Base-by-base conservation (phyloP, 2,113 vertebrate genomes). In the Penelope pileata region DNA sequence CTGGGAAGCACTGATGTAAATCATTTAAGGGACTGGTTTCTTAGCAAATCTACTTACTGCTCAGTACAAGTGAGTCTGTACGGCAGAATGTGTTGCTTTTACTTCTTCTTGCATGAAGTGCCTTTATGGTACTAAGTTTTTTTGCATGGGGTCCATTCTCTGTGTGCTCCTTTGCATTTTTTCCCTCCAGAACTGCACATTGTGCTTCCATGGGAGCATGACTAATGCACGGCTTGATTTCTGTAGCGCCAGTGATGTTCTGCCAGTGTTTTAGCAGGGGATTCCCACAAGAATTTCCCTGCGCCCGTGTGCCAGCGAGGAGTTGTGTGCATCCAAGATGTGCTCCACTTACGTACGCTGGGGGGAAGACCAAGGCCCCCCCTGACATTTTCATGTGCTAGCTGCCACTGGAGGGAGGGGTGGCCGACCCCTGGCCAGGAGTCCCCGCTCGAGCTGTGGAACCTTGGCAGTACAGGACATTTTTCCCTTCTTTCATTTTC, bases 221-320 rank as follows among this genome's bases (percentile, higher is more conserved):
- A 64, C 64, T 90, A 30, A 90, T 23, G 29, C 3, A 18, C 2
- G 3, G 54, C 69, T 83, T 5, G 7, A 62, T 92, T 81, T 88
- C 77, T 90, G 36, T 53, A 72, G 54, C 1, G 2, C 51, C 67
- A 90, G 64, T 36, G 64, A 72, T 91, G 32, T 90, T 83, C 51
- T 93, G 72, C 60, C 75, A 90, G 43, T 66, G 34, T 38, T 91
- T 58, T 74, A 86, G 75, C 36, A 54, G 87, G 85, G 83, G 76
- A 69, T 85, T 93, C 93, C 91, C 75, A 42, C 40, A 80, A 50
- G 72, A 94, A 90, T 88, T 96, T 54, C 59, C 59, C 50, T 42
- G 38, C 27, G 59, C 27, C 73, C 3, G 0, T 40, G 63, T 89
- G 89, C 67, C 73, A 58, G 78, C 1, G 24, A 83, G 69, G 78